Evolutionary conservation across 1,140 invertebrate species (phyloP).

Genomic region (Leptinotarsa defecta): DNA sequence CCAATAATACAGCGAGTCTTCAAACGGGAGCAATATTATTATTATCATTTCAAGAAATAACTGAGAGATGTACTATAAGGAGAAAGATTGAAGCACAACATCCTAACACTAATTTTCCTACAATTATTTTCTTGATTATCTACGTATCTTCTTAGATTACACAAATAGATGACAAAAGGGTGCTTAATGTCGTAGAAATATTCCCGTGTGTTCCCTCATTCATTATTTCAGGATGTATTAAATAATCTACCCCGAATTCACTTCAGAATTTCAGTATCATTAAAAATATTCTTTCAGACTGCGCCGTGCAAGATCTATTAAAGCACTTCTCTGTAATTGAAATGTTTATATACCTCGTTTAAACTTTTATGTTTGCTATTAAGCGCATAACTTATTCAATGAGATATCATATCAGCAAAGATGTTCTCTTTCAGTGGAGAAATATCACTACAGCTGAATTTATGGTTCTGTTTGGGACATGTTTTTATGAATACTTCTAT

Average conservation of each 20-base stretch:
- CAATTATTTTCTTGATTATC: too few species aligned
- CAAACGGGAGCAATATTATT: too few species aligned
- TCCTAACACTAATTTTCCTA: too few species aligned
- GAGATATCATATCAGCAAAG: conserved; percentile 11
- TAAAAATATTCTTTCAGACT: conserved; percentile 3
- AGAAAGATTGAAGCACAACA: too few species aligned
- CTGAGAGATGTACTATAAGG: too few species aligned
- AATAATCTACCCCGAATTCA: neutral
- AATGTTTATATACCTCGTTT: conserved; percentile 12
- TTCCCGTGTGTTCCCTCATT: too few species aligned
- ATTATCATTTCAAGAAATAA: too few species aligned
- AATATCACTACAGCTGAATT: conserved; percentile 6
- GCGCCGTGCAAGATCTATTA: conserved; percentile 3
- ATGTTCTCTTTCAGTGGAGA: neutral
- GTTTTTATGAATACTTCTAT: conserved; percentile 14
- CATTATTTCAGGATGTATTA: too few species aligned
- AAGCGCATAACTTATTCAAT: conserved; percentile 14
- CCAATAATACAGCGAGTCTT: too few species aligned
- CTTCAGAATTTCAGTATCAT: conserved; percentile 5
- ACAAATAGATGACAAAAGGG: too few species aligned
- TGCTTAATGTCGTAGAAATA: too few species aligned
- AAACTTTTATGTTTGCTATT: conserved; percentile 7
- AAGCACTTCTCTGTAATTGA: conserved; percentile 4
- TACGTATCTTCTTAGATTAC: too few species aligned
- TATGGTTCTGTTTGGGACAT: conserved; percentile 16